A percentile compares a stretch with the other conserved stretches of the same genome.
Conservation (phyloP, 2,797 vertebrate genomes). For the Semotilus atromaculatus region DNA sequence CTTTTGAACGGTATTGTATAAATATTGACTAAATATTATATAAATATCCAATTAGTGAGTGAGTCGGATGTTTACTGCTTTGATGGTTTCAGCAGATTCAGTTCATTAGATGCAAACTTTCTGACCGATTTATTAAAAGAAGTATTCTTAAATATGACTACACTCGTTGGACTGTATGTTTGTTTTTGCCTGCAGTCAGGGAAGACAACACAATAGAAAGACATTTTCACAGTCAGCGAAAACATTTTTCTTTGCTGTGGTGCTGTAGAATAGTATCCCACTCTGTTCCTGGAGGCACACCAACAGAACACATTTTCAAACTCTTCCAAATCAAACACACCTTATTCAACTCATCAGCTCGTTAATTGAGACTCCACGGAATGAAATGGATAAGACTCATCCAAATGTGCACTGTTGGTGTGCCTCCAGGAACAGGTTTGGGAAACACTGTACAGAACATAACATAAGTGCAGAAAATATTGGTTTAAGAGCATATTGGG, state of each 20-base stretch:
- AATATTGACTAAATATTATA: slow-evolving; percentile 13
- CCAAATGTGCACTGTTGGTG: background rate
- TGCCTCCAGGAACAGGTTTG: background rate
- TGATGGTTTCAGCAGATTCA: background rate
- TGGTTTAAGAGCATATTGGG: background rate
- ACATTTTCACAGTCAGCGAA: background rate
- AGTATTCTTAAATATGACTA: background rate
- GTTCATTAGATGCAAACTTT: background rate
- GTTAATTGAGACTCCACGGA: background rate
- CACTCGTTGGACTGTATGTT: background rate
- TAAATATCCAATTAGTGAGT: background rate
- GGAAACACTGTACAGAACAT: background rate
- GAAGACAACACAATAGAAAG: slow-evolving; percentile 3
- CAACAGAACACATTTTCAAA: background rate
- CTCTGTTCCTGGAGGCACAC: background rate
- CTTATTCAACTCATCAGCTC: background rate
- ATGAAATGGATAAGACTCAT: background rate
- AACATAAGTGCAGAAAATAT: background rate
- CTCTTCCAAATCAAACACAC: background rate
- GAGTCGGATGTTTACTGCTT: background rate
- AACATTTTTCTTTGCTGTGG: background rate
- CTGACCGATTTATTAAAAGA: background rate
- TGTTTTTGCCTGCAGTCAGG: background rate
- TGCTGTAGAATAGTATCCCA: background rate
- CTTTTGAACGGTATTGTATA: background rate